Conservation (phyloP, 35 echinoderm and acorn worm genomes). For the Ophiothrix spiculata region DNA sequence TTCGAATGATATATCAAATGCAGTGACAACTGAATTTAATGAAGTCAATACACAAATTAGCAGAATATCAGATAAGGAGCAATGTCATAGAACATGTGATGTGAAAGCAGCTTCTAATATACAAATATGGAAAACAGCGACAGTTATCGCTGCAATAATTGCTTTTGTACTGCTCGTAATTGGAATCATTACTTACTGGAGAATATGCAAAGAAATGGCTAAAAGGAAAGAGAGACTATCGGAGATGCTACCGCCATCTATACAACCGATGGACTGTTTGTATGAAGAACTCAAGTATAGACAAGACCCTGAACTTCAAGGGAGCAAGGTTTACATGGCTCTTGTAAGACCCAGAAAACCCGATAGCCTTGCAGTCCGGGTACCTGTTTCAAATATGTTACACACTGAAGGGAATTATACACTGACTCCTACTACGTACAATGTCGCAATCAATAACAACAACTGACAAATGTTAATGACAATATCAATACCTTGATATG, state of each 20-base stretch:
- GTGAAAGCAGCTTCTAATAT: not conserved
- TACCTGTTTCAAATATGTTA: not conserved
- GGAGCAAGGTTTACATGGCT: not conserved
- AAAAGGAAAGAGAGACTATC: not conserved
- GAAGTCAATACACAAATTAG: not conserved
- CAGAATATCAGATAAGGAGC: not conserved
- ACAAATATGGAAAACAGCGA: not conserved
- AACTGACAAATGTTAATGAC: too few relatives aligned
- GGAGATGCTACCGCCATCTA: not conserved
- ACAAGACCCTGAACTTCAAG: not conserved
- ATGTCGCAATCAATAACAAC: too few relatives aligned
- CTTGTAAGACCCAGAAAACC: not conserved
- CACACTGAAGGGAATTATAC: not conserved
- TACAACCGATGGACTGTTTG: not conserved
- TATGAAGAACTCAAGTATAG: not conserved
- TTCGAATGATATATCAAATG: too few relatives aligned
- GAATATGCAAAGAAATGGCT: not conserved
- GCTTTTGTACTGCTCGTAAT: not conserved
- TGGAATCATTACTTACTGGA: not conserved
- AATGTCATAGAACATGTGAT: not conserved
- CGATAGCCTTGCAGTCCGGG: not conserved
- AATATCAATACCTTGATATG: too few relatives aligned
- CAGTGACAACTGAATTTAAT: too few relatives aligned
- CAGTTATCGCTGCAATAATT: not conserved
- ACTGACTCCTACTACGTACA: slow-evolving; percentile 3